Evolutionary conservation across 1,140 invertebrate genomes (phyloP), one percentile per base, ranked within the genome.

Genomic region (Euschistus heros): DNA sequence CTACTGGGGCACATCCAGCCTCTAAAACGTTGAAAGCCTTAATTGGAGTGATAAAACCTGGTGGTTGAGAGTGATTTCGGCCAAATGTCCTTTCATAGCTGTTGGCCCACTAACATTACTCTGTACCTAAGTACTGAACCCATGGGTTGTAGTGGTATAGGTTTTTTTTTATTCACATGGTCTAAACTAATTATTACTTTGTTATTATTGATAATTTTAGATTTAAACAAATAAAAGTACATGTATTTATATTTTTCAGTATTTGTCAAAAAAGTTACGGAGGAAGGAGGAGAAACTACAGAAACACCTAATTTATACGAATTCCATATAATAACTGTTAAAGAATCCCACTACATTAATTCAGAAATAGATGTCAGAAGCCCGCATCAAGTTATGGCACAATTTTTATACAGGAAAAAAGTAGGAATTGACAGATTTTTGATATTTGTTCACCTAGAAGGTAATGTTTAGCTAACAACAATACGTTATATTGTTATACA

Each of bases 361-460:
- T 79, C 79, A 47, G 68, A 73, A 59, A 75, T 84, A 20, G 77
- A 83, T 69, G 76, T 77, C 52, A 75, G 77, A 42, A 77, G 75
- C 65, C 72, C 72, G 1, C 86, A 84, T 60, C 87, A 89, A 77
- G 81, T 86, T 33, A 83, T 88, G 80, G 78, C 87, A 64, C 87
- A 90, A 73, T 91, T 89, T 81, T 76, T 90, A 4, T 87, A 88
- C 72, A 82, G 81, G 54, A 85, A 85, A 69, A 84, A 83, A 69
- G 77, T 79, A 65, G 76, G 79, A 65, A 76, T 76, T 63, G 80
- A 81, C 54, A 82, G 84, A 72, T 83, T 90, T 69, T 72, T 90
- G 22, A 74, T 90, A 13, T 78, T 90, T n/a, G 84, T 86, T 50
- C 88, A 90, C 78, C 81, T 87, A 71, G 85, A 90, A 77, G 84